Evolutionary conservation across 2,113 vertebrate genomes (phyloP), one percentile per base, ranked within the genome.

Genomic region (Lophius piscatorius): DNA sequence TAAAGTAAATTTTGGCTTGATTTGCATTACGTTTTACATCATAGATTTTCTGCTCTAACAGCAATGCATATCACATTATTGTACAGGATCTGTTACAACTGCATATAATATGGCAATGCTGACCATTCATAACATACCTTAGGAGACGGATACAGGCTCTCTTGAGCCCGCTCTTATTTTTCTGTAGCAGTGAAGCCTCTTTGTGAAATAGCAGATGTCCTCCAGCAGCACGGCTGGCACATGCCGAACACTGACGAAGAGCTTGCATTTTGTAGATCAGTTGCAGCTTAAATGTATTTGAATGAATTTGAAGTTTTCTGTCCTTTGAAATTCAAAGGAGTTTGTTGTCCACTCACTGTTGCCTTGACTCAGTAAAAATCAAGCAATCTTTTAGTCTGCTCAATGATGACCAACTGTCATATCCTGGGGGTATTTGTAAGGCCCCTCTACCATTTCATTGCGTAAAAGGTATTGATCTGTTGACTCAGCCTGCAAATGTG

Each of bases 401-500:
- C 5, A 10, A 26, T 2, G 3, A 65, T 20, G 44, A 11, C 18
- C 24, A 24, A 35, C 47, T 46, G 55, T 26, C 22, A 10, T 6
- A 18, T 48, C 24, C 54, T 21, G 38, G 6, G 9, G 38, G 66
- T 84, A 82, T 87, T 87, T 88, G 39, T 85, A 79, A 35, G 67
- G 38, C 52, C 46, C 18, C 20, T 5, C 44, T 45, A 7, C 6
- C 24, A 12, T 17, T 26, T 31, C 14, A 28, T 84, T 84, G 52
- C 82, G 84, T 73, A 77, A 87, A 68, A 68, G 10, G 9, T 20
- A 87, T 88, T 67, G 87, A 88, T 79, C 87, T 84, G 77, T 84
- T 88, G 74, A 87, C 79, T 51, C 44, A 65, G 33, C 12, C 47
- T 44, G 56, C 20, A 58, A 29, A 80, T 63, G 63, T 80, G 14